phyloP scores from a whole-genome alignment of 2,797 vertebrate genomes.

The Vipera ursinii region DNA sequence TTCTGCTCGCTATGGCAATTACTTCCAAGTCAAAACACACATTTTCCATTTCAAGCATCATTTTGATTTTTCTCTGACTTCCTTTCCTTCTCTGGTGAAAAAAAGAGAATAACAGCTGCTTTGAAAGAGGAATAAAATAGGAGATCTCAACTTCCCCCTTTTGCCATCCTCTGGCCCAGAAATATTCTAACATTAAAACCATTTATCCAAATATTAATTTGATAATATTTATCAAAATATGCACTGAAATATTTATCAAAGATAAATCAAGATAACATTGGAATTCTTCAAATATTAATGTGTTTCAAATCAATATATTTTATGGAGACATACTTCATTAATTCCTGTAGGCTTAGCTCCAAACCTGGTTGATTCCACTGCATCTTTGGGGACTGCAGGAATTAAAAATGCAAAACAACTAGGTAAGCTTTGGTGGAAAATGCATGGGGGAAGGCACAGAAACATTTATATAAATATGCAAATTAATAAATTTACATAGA shows the following conservation, averaged over 20 bases:
- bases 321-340: not conserved
- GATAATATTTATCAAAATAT: not conserved
- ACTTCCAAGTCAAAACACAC: conserved; percentile 8
- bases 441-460: not conserved
- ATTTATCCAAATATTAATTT: not conserved
- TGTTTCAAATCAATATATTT: not conserved
- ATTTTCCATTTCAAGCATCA: conserved; percentile 5
- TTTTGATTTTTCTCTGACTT: not conserved
- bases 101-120: not conserved
- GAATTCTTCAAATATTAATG: not conserved
- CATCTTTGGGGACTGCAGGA: not conserved
- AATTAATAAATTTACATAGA: not conserved
- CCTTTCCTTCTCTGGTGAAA: not conserved
- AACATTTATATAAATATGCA: not conserved
- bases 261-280: not conserved
- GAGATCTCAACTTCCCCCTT: not conserved
- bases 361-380: not conserved
- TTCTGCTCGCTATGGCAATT: not conserved
- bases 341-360: not conserved
- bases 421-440: not conserved
- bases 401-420: not conserved
- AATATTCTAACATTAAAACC: not conserved
- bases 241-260: not conserved
- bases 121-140: not conserved
- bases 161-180: not conserved